Conservation (phyloP, 1,140 invertebrate genomes). For the Eubasilissa regina region DNA sequence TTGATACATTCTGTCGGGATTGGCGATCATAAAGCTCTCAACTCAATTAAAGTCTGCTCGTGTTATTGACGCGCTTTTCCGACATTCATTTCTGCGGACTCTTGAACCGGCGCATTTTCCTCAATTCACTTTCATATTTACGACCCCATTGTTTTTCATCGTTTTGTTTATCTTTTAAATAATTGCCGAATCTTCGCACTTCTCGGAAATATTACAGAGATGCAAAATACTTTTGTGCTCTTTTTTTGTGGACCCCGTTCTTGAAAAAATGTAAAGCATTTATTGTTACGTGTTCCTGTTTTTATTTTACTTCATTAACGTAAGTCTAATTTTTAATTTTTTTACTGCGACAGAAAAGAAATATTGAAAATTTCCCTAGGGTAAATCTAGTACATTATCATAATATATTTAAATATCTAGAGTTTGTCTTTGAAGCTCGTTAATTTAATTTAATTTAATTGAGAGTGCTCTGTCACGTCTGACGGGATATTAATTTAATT, state of each 20-base stretch:
- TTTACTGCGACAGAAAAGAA: no score
- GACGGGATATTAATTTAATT: no score
- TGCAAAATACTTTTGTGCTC: background rate
- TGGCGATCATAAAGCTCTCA: slow-evolving; percentile 15
- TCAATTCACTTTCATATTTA: slow-evolving; percentile 16
- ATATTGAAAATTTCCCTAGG: no score
- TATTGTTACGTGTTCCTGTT: no score
- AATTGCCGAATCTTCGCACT: background rate
- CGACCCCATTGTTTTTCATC: slow-evolving; percentile 9
- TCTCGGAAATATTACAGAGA: background rate
- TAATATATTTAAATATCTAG: no score
- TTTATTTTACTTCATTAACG: no score
- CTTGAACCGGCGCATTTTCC: background rate
- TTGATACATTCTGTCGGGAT: slow-evolving; percentile 5
- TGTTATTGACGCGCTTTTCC: slow-evolving; percentile 1
- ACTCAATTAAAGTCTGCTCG: slow-evolving; percentile 15
- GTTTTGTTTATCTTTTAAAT: background rate
- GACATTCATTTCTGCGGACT: background rate
- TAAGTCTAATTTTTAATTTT: no score
- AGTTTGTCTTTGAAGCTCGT: no score
- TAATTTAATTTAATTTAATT: no score
- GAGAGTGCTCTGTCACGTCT: no score
- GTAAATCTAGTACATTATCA: no score
- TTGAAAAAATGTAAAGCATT: no score
- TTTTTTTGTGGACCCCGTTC: background rate